These are phyloP conservation scores for Notiomystis cincta DNA, from an alignment of 2,113 vertebrate genomes.

Conservation along the genomic window DNA sequence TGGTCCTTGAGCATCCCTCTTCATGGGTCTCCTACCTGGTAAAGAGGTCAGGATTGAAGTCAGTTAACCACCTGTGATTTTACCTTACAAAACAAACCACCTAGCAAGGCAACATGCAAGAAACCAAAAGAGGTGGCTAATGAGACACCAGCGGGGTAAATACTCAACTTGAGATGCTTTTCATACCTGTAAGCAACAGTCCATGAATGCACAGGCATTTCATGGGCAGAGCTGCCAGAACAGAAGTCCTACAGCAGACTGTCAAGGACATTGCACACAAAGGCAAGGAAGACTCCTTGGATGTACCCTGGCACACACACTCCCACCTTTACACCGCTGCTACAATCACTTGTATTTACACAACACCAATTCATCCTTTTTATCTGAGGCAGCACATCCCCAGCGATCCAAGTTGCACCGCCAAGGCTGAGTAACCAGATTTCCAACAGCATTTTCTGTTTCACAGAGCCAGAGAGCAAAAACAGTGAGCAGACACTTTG, in stretches of 20 bases:
- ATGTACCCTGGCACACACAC: accelerated
- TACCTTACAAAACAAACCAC: background rate
- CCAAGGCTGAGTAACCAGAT: background rate
- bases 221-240: background rate
- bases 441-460: background rate
- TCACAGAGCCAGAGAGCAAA: background rate
- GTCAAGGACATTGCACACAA: background rate
- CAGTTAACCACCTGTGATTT: background rate
- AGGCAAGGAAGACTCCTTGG: accelerated
- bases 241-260: background rate
- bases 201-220: background rate
- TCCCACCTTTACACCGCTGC: background rate
- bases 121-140: background rate
- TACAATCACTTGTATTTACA: accelerated
- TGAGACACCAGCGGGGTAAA: background rate
- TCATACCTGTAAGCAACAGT: background rate
- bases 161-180: background rate
- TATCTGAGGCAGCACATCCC: background rate
- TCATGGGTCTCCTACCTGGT: background rate
- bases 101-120: background rate
- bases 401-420: accelerated
- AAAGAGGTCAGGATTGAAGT: background rate
- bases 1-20: background rate
- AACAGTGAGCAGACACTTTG: background rate
- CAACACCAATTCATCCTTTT: background rate